Evolutionary conservation across 2,113 vertebrate genomes (phyloP).

Genomic region (Panthera tigris): DNA sequence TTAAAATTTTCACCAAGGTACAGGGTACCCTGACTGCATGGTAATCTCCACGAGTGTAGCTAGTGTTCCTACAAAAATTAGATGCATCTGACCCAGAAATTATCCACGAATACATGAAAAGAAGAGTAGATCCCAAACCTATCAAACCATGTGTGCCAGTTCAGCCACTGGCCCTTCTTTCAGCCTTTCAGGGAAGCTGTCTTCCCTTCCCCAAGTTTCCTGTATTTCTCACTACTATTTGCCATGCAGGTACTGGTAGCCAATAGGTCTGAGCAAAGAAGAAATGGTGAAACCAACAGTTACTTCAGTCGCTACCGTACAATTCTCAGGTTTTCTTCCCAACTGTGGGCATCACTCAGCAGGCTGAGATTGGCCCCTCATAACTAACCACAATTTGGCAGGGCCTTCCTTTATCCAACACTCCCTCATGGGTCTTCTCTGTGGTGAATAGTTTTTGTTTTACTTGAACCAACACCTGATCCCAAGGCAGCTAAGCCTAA

Average conservation of each 20-base stretch:
- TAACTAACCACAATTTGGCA: not conserved
- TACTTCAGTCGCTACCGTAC: not conserved
- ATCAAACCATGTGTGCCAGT: not conserved
- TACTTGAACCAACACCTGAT: not conserved
- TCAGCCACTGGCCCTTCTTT: not conserved
- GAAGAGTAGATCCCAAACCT: not conserved
- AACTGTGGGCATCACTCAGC: not conserved
- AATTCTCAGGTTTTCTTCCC: not conserved
- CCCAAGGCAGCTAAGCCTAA: not conserved
- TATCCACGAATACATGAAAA: not conserved
- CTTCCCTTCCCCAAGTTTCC: not conserved
- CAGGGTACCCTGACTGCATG: not conserved
- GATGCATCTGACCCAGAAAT: not conserved
- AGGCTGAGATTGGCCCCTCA: not conserved
- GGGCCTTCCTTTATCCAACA: not conserved
- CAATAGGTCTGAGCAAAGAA: not conserved
- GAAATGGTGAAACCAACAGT: not conserved
- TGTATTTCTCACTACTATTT: not conserved
- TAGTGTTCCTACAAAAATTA: not conserved
- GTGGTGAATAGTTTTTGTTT: not conserved
- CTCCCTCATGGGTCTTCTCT: not conserved
- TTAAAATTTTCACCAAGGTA: not conserved
- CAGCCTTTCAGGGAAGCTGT: not conserved
- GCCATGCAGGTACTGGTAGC: not conserved
- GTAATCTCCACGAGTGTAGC: not conserved